Percentiles rank a stretch among this genome's conserved stretches.
Conservation (phyloP, 2,888 invertebrate genomes). For the Pristionchus maxplancki region DNA sequence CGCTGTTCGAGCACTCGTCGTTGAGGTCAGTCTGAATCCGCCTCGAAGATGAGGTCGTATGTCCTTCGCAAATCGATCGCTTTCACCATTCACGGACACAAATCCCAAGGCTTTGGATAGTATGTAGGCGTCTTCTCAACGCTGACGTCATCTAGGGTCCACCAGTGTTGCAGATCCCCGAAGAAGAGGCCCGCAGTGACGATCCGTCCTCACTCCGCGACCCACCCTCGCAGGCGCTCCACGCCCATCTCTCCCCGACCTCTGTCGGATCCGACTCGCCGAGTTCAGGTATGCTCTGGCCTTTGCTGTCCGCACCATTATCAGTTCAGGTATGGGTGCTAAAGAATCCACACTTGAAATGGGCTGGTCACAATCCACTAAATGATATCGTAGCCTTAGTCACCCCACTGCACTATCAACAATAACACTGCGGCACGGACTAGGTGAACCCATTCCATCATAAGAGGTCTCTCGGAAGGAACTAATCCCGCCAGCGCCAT, state of each 20-base stretch:
- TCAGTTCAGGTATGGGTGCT: no score
- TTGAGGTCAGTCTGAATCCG: slow-evolving; percentile 47
- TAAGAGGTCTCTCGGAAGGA: no score
- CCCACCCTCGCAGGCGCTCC: slow-evolving; percentile 62
- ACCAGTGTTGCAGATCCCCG: slow-evolving; percentile 4
- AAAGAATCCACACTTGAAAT: no score
- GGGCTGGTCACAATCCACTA: no score
- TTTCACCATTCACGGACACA: no score
- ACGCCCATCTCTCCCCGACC: slow-evolving; percentile 56
- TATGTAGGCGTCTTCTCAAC: background rate
- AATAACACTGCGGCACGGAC: no score
- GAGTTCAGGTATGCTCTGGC: background rate
- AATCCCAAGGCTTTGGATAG: no score
- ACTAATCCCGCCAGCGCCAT: background rate
- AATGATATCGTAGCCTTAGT: no score
- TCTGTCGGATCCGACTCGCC: slow-evolving; percentile 45
- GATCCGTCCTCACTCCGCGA: slow-evolving; percentile 28
- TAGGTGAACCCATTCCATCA: no score
- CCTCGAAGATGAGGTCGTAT: background rate
- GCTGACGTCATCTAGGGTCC: background rate
- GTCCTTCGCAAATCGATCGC: no score
- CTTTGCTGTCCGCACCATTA: no score
- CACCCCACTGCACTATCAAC: no score
- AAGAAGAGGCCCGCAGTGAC: slow-evolving; percentile 44
- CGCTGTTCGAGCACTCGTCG: slow-evolving; percentile 62